Evolutionary conservation across 2,888 invertebrate genomes (phyloP), one percentile per base, ranked within the genome.

Genomic region (Ethmia dodecea): DNA sequence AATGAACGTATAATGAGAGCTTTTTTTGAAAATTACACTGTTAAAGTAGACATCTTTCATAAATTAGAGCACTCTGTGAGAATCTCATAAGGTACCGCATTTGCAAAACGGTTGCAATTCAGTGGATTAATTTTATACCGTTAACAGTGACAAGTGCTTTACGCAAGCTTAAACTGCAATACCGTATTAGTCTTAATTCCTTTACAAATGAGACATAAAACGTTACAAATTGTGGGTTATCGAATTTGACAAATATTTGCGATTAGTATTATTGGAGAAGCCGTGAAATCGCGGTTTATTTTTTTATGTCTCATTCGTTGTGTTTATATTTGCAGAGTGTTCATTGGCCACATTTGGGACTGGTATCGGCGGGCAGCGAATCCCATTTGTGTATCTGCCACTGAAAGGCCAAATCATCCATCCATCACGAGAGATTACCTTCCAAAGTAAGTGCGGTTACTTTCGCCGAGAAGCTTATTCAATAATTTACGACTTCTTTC

Each of bases 401-500:
- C 83, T 94, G 44, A 92, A 93, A 62, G 94, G 94, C 27, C 95
- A 95, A 81, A 94, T 96, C 52, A 93, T 96, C 53, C 93, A 96
- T 78, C 95, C 95, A 1, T 94, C 94, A 46, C 92, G 92, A 55
- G 94, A 95, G 83, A 94, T 96, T 61, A 91, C 90, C 55, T 93
- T 96, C 72, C 88, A 92, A 75, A 93, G 94, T 93, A 74, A 65
- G 59, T 49, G 28, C 26, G 20, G 16, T 31, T 25, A 8, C 22
- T 27, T 18, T 31, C 13, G 12, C 10, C 15, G n/a, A 16, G 18
- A 5, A 18, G 18, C 5, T 33, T 28, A 24, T 33, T 28, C 28
- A 12, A 29, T 9, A 29, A 16, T 29, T 29, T 16, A 29, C 12
- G 18, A 29, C 11, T 29, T 8, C 13, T 26, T 20, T 32, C n/a